phyloP scores from a whole-genome alignment of 2,888 invertebrate species.

The Embidobia sp. region DNA sequence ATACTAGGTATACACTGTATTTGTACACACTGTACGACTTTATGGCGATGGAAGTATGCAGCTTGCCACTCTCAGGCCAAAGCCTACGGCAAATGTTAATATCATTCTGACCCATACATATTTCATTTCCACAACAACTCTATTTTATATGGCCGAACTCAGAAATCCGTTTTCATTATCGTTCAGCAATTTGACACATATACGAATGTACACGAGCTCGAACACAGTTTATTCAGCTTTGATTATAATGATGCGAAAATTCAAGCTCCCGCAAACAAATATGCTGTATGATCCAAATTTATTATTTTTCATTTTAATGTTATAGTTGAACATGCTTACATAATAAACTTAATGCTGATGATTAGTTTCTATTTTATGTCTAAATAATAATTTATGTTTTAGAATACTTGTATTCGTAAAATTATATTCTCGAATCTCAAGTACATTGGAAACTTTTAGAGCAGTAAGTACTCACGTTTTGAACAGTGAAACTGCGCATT shows the following conservation, averaged over 20 bases:
- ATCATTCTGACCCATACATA: constrained; percentile 60
- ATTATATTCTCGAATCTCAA: no score
- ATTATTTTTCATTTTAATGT: not conserved
- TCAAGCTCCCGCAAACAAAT: constrained; percentile 8
- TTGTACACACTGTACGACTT: no score
- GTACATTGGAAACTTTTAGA: no score
- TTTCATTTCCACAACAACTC: constrained; percentile 43
- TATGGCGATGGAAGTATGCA: constrained; percentile 53
- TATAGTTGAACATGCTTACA: no score
- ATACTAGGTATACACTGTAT: no score
- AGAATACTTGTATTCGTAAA: no score
- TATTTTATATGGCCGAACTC: constrained; percentile 39
- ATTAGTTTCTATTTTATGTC: no score
- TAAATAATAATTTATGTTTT: no score
- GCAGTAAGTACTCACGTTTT: no score
- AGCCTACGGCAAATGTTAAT: constrained; percentile 71
- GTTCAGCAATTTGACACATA: constrained; percentile 35
- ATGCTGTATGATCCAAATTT: not conserved
- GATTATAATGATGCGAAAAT: constrained; percentile 38
- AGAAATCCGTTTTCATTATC: constrained; percentile 51
- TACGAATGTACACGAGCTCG: not conserved
- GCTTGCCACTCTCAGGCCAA: constrained; percentile 66
- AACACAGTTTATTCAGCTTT: constrained; percentile 39
- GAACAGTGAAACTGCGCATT: no score
- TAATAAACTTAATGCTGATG: no score